phyloP scores from a whole-genome alignment of 2,797 vertebrate species.

The Hoplostethus mediterraneus region DNA sequence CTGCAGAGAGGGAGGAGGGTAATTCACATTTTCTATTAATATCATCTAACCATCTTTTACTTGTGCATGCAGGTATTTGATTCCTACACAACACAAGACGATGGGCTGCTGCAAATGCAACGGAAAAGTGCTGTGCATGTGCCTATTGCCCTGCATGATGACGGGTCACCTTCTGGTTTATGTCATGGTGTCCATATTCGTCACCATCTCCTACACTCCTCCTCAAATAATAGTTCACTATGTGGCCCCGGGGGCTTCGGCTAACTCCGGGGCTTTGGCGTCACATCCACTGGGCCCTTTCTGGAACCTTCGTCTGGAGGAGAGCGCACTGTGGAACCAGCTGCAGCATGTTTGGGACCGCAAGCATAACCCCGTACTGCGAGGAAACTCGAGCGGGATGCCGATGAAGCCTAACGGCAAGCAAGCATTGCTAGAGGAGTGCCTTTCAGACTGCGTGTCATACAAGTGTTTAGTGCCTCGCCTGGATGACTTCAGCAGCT shows the following conservation, averaged over 20 bases:
- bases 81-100: slow-evolving; percentile 16
- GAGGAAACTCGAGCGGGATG: slow-evolving; percentile 60
- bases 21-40: neutral
- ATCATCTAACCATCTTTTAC: neutral
- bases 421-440: slow-evolving; percentile 34
- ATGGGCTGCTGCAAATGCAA: slow-evolving; percentile 85
- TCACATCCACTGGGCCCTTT: slow-evolving; percentile 79
- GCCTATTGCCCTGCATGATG: slow-evolving; percentile 87
- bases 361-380: slow-evolving; percentile 82
- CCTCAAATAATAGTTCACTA: slow-evolving; percentile 80
- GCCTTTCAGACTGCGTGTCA: slow-evolving; percentile 63
- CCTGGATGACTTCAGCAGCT: slow-evolving; percentile 57
- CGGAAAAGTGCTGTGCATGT: slow-evolving; percentile 82
- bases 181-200: slow-evolving; percentile 83
- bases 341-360: slow-evolving; percentile 84
- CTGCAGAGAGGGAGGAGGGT: neutral
- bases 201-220: slow-evolving; percentile 83
- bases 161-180: slow-evolving; percentile 85
- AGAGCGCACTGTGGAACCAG: slow-evolving; percentile 84
- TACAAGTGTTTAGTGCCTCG: slow-evolving; percentile 55
- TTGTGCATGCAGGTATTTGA: slow-evolving; percentile 41
- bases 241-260: slow-evolving; percentile 77
- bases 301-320: slow-evolving; percentile 83
- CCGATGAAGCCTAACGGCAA: slow-evolving; percentile 27
- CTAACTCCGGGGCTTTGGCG: slow-evolving; percentile 68